These are phyloP conservation scores for Pangasius djambal DNA, from an alignment of 2,797 vertebrate species.

Conservation along the genomic window DNA sequence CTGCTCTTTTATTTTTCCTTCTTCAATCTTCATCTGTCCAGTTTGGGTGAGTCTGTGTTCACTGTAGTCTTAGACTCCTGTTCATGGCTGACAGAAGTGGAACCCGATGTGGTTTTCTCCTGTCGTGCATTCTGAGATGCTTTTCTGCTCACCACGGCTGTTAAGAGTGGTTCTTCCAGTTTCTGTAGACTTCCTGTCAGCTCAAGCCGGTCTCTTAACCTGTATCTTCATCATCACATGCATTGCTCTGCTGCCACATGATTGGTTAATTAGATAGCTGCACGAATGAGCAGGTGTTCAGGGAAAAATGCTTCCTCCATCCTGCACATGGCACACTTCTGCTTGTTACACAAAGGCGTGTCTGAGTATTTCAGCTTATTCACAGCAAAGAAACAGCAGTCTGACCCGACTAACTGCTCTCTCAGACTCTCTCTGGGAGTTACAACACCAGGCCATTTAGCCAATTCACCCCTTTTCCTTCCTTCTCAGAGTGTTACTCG, in stretches of 20 bases:
- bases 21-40: neutral
- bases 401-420: constrained; percentile 6
- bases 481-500: neutral
- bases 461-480: constrained; percentile 1
- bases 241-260: neutral
- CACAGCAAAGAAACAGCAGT: neutral
- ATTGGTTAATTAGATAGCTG: neutral
- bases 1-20: too few relatives aligned
- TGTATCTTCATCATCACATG: neutral
- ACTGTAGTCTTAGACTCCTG: neutral
- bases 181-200: neutral
- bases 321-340: too few relatives aligned
- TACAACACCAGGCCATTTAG: constrained; percentile 2
- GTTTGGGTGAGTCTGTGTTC: neutral
- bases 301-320: neutral
- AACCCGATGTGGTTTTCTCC: neutral
- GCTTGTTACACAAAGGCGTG: neutral
- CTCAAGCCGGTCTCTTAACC: neutral
- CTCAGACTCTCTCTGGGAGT: neutral
- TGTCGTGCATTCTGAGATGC: neutral
- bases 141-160: neutral
- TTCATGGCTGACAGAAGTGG: neutral
- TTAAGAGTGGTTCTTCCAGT: neutral
- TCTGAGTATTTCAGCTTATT: neutral
- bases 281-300: neutral